Percentiles rank a stretch among this genome's conserved stretches.
phyloP scores from a whole-genome alignment of 2,113 vertebrate species.

The Gopherus flavomarginatus region DNA sequence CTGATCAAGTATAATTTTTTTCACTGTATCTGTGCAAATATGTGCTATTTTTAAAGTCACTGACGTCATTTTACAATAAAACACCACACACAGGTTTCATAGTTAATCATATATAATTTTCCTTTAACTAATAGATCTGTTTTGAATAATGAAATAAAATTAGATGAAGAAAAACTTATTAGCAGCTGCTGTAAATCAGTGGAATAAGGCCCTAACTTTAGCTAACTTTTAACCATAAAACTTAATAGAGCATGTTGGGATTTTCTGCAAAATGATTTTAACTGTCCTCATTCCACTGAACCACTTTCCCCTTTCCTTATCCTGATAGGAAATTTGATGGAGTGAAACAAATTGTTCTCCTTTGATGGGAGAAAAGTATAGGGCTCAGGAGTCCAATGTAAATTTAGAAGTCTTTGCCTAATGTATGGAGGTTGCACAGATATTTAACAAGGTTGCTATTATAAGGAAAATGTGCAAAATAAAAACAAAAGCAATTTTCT shows the following conservation, averaged over 20 bases:
- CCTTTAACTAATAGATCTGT: neutral
- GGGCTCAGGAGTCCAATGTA: conserved; percentile 6
- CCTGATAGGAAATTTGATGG: conserved; percentile 5
- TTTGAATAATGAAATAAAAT: neutral
- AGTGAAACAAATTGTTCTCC: conserved; percentile 25
- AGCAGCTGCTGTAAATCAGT: neutral
- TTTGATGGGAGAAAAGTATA: neutral
- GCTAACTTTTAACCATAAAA: conserved; percentile 34
- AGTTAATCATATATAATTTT: neutral
- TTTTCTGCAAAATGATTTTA: conserved; percentile 45
- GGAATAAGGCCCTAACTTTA: neutral
- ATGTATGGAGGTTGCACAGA: neutral
- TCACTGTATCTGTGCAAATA: neutral
- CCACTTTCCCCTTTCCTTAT: neutral
- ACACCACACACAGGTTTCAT: neutral
- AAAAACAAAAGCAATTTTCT: conserved; percentile 11
- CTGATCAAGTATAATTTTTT: neutral
- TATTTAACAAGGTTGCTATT: conserved; percentile 29
- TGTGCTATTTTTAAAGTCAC: neutral
- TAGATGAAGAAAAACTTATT: neutral
- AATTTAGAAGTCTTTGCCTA: neutral
- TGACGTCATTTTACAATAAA: neutral
- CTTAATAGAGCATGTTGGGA: neutral
- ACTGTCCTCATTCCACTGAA: neutral
- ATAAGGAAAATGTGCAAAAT: neutral